Percentiles rank a stretch among this genome's conserved stretches.
Evolutionary conservation across 2,888 invertebrate species (phyloP).

Genomic region (Melanostoma mellinum): DNA sequence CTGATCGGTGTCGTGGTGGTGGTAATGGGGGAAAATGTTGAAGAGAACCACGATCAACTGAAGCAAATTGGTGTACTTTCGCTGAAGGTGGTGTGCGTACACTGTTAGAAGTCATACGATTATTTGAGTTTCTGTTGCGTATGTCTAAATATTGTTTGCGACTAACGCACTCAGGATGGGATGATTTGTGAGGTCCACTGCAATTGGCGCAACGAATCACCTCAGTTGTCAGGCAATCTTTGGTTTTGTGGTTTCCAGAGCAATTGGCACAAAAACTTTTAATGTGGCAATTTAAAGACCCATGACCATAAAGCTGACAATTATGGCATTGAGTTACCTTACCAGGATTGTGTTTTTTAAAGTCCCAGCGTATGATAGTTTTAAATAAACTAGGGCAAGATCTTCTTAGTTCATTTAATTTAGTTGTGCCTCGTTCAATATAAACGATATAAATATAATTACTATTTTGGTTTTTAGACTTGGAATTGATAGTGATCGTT

Average conservation of each 20-base stretch:
- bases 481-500: constrained; percentile 3
- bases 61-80: too few species aligned
- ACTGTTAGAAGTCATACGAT: too few species aligned
- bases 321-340: constrained; percentile 21
- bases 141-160: neutral
- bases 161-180: neutral
- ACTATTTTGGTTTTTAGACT: neutral
- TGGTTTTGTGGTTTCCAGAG: constrained; percentile 5
- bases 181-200: constrained; percentile 17
- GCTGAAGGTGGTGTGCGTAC: too few species aligned
- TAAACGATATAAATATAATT: constrained; percentile 11
- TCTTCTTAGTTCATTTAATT: constrained; percentile 14
- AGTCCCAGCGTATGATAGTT: constrained; percentile 27
- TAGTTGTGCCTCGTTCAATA: constrained; percentile 10
- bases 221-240: neutral
- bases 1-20: too few species aligned
- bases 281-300: constrained; percentile 17
- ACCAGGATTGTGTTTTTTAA: neutral
- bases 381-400: constrained; percentile 1
- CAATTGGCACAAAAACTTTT: constrained; percentile 31
- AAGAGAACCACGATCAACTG: too few species aligned
- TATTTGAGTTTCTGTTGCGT: neutral
- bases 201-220: constrained; percentile 4
- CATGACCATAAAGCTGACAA: constrained; percentile 26
- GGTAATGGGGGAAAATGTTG: too few species aligned